Evolutionary conservation across 1,140 invertebrate genomes (phyloP).

Genomic region (Euwallacea fornicatus): DNA sequence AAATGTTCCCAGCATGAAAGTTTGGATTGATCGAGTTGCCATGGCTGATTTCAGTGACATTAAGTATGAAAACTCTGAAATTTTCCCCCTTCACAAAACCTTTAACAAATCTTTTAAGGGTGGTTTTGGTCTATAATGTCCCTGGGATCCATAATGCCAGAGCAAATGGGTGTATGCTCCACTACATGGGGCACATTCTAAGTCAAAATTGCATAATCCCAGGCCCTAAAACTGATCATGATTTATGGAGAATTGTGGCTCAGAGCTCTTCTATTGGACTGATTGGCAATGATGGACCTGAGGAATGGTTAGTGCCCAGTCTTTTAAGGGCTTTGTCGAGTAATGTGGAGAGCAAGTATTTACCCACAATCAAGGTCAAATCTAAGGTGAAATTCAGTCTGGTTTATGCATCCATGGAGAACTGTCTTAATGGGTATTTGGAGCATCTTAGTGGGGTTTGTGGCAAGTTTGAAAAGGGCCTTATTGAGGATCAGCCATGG

Average conservation of each 20-base stretch:
- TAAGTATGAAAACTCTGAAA: not conserved
- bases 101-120: not conserved
- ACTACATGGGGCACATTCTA: not conserved
- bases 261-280: not conserved
- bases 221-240: not conserved
- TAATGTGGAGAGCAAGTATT: not conserved
- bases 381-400: conserved; percentile 1
- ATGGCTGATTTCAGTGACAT: not conserved
- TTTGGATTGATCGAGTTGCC: not conserved
- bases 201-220: not conserved
- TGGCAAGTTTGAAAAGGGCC: not conserved
- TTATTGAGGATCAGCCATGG: not conserved
- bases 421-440: conserved; percentile 3
- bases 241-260: not conserved
- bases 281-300: not conserved
- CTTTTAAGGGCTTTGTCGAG: not conserved
- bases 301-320: not conserved
- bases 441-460: not conserved
- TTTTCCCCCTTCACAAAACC: not conserved
- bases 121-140: not conserved
- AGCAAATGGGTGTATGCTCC: not conserved
- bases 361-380: not conserved
- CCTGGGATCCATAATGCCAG: not conserved
- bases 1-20: not conserved
- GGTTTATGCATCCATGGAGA: not conserved